Conservation (phyloP, 1,140 invertebrate species). For the Polypedilum vanderplanki region DNA sequence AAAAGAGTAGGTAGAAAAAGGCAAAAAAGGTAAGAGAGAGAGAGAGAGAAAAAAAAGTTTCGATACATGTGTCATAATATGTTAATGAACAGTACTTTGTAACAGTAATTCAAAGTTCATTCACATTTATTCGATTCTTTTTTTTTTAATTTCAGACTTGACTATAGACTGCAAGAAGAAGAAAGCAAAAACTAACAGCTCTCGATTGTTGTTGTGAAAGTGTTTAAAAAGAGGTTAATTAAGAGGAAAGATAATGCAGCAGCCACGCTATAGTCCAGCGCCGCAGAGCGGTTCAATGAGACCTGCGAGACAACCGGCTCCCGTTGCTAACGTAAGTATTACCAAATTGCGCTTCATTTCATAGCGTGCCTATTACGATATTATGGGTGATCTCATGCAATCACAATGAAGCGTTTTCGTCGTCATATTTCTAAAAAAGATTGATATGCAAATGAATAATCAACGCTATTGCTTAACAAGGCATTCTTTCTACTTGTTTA, state of each 20-base stretch:
- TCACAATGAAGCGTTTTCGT: no score
- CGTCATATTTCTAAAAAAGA: no score
- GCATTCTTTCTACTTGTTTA: slow-evolving; percentile 4
- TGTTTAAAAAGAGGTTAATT: background rate
- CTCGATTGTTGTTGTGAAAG: background rate
- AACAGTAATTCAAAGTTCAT: slow-evolving; percentile 8
- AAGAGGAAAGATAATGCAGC: slow-evolving; percentile 20
- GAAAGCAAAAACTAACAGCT: background rate
- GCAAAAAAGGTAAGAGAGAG: background rate
- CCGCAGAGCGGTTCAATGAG: slow-evolving; percentile 4
- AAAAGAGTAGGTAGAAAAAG: background rate
- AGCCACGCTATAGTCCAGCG: slow-evolving; percentile 30
- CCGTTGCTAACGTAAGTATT: slow-evolving; percentile 8
- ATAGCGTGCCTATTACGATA: no score
- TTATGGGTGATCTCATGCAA: no score
- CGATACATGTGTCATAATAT: background rate
- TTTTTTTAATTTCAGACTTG: background rate
- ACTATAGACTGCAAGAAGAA: slow-evolving; percentile 1
- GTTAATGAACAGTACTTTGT: background rate
- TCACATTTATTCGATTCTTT: background rate
- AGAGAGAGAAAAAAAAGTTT: background rate
- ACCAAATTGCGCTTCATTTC: background rate
- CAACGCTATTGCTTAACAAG: background rate
- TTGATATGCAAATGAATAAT: slow-evolving; percentile 2
- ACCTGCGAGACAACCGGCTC: background rate